Percentiles rank a stretch among this genome's conserved stretches.
These are phyloP conservation scores for Dione vanillae DNA, from an alignment of 2,888 invertebrate species.

Conservation along the genomic window DNA sequence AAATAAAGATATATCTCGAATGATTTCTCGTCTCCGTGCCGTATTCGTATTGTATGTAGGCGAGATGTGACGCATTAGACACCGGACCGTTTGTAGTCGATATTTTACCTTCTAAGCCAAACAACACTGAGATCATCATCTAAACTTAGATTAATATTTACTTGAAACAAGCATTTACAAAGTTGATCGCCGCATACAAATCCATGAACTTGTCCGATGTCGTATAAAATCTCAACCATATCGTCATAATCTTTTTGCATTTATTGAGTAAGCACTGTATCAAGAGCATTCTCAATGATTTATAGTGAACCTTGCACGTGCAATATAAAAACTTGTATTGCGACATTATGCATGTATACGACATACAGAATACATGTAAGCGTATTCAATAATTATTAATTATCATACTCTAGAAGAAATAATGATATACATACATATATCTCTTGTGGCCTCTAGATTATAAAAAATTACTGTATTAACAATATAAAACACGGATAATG, in stretches of 20 bases:
- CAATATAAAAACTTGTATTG: conserved; percentile 8
- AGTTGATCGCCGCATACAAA: conserved; percentile 29
- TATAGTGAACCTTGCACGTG: conserved; percentile 6
- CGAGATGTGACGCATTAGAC: conserved; percentile 64
- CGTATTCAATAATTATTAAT: not conserved
- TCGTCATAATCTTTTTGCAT: conserved; percentile 4
- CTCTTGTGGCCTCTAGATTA: not conserved
- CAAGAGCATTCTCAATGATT: conserved; percentile 16
- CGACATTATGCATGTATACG: not conserved
- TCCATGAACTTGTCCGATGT: conserved; percentile 32
- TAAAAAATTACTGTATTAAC: not conserved
- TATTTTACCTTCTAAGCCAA: conserved; percentile 66
- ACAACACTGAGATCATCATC: conserved; percentile 71
- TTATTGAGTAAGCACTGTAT: conserved; percentile 1
- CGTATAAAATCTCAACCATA: not conserved
- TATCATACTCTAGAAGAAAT: not conserved
- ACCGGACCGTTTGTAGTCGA: conserved; percentile 55
- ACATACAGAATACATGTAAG: not conserved
- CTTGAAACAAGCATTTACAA: conserved; percentile 45
- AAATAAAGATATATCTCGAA: conserved; percentile 55
- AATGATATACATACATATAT: not conserved
- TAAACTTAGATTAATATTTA: conserved; percentile 66
- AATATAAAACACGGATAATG: not conserved
- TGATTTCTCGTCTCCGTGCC: conserved; percentile 54
- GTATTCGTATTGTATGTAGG: conserved; percentile 61